Conservation (phyloP, 2,888 invertebrate species). For the Synanthedon tipuliformis region DNA sequence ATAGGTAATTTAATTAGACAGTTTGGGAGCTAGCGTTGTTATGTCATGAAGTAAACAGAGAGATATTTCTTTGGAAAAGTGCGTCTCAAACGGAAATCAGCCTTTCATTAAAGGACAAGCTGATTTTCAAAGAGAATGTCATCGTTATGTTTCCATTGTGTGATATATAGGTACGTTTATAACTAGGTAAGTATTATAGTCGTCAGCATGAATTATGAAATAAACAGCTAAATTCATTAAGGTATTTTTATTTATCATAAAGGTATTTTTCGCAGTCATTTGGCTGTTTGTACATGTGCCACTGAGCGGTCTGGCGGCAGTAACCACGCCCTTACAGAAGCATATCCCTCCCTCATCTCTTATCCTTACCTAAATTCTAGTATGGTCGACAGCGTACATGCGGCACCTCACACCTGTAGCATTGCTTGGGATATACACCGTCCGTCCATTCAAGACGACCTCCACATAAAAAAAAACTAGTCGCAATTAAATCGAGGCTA, state of each 20-base stretch:
- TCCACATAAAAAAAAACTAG: no score
- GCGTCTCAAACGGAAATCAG: not conserved
- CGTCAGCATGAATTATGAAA: slow-evolving; percentile 57
- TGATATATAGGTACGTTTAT: slow-evolving; percentile 60
- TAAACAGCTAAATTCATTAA: slow-evolving; percentile 44
- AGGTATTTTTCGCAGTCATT: no score
- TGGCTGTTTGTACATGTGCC: no score
- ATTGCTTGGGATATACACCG: no score
- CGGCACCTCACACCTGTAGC: no score
- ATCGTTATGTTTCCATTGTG: slow-evolving; percentile 57
- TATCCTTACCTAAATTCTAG: no score
- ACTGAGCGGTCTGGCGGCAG: no score
- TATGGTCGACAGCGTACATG: no score
- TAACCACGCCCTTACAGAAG: no score
- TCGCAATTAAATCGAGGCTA: no score
- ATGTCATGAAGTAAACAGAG: slow-evolving; percentile 50
- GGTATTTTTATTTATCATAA: slow-evolving; percentile 2
- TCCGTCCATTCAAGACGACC: no score
- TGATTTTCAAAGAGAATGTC: slow-evolving; percentile 11
- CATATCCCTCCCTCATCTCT: no score
- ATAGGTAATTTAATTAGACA: slow-evolving; percentile 47
- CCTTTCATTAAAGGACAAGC: slow-evolving; percentile 4
- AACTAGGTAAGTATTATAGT: slow-evolving; percentile 59
- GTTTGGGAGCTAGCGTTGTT: slow-evolving; percentile 59
- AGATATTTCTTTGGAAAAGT: slow-evolving; percentile 16